Evolutionary conservation across 2,888 invertebrate genomes (phyloP), one percentile per base, ranked within the genome.

Genomic region (Drosophila lacicola): DNA sequence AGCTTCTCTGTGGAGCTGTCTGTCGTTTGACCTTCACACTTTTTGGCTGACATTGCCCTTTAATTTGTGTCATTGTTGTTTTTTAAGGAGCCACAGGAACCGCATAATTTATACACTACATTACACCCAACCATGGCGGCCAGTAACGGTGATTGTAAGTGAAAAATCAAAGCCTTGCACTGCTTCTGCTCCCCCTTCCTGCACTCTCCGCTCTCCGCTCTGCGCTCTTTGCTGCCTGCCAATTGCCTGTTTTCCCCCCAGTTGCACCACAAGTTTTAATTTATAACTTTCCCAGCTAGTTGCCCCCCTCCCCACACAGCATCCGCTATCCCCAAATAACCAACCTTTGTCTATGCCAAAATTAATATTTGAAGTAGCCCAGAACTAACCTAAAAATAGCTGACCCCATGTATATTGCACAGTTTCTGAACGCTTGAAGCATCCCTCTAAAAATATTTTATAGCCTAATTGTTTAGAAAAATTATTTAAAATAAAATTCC

Each of bases 101-200:
- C 83, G 50, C 82, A 83, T 68, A 54, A 76, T 69, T 76, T 70
- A 63, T 42, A 44, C 13, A 78, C 41, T 58, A 62, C 33, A 17
- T 17, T 17, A 44, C 19, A 58, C 50, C 45, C 62, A 67, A 58
- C 60, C 37, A 85, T 86, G 85, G 85, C 84, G 65, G 70, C 80
- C 73, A 75, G 71, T 68, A 84, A 82, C 55, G 84, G 86, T 80
- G 62, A 81, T 73, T 87, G 85, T 86, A 86, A 87, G 87, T 84
- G 68, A 56, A 63, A 41, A 63, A 41, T 29, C 34, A 53, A 14
- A 37, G 19, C n/a, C 47, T 44, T 37, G 17, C 41, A 13, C 49
- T 63, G 50, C 62, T 50, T 45, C 21, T 37, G 17, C 21, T 13
- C 36, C 41, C 11, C 51, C 49, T 41, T 13, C 41, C 39, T 17